phyloP scores from a whole-genome alignment of 2,888 invertebrate species.

The Diaperis boleti region DNA sequence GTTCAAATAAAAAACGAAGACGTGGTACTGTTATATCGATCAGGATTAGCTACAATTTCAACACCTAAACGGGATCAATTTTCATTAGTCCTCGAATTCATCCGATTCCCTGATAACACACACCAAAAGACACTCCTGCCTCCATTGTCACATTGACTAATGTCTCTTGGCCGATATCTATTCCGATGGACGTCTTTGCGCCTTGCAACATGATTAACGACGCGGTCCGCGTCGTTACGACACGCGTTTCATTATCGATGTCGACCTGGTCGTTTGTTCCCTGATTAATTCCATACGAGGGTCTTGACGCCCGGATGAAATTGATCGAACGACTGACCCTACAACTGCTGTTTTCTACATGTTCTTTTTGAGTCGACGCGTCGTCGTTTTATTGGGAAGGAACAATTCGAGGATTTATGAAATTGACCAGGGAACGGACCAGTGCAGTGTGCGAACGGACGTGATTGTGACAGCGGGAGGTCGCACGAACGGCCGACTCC shows the following conservation, averaged over 20 bases:
- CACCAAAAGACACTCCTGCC: background rate
- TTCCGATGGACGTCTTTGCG: slow-evolving; percentile 11
- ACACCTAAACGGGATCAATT: background rate
- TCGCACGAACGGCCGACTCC: slow-evolving; percentile 56
- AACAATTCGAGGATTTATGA: slow-evolving; percentile 42
- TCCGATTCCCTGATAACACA: background rate
- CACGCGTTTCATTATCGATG: slow-evolving; percentile 37
- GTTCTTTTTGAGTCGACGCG: background rate
- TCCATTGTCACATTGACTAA: background rate
- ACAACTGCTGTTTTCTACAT: slow-evolving; percentile 12
- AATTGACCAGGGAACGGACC: slow-evolving; percentile 47
- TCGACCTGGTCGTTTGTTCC: slow-evolving; percentile 34
- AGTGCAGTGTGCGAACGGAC: slow-evolving; percentile 55
- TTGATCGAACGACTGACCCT: slow-evolving; percentile 27
- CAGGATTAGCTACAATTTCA: too few relatives aligned
- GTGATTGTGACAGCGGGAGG: slow-evolving; percentile 57
- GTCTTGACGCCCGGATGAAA: slow-evolving; percentile 39
- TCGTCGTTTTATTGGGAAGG: slow-evolving; percentile 14
- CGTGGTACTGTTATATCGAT: too few relatives aligned
- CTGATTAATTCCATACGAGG: slow-evolving; percentile 49
- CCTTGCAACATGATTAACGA: slow-evolving; percentile 26
- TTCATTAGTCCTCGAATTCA: background rate
- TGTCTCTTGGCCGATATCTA: background rate
- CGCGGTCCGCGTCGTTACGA: slow-evolving; percentile 15
- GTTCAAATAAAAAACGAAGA: too few relatives aligned